Evolutionary conservation across 2,797 vertebrate genomes (phyloP).

Genomic region (Crax fasciolata): DNA sequence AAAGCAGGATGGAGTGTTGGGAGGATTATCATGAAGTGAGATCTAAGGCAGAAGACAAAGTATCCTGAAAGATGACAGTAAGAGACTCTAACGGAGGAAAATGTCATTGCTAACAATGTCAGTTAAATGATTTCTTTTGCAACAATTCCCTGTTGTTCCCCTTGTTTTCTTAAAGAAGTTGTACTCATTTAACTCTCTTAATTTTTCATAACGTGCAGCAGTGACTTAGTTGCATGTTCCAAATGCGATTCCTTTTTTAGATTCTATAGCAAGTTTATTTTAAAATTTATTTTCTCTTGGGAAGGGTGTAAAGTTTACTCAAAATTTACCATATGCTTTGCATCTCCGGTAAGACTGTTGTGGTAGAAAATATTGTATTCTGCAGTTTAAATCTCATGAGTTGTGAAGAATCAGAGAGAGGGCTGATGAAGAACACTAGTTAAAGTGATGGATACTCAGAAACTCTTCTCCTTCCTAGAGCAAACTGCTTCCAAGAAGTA

Average conservation of each 20-base stretch:
- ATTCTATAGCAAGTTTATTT: slow-evolving; percentile 55
- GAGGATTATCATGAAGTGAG: background rate
- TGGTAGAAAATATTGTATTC: slow-evolving; percentile 40
- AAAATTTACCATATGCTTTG: slow-evolving; percentile 70
- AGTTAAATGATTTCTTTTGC: slow-evolving; percentile 11
- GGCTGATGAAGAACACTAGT: slow-evolving; percentile 20
- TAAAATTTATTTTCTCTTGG: slow-evolving; percentile 55
- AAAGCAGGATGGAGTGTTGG: background rate
- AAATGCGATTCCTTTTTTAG: slow-evolving; percentile 40
- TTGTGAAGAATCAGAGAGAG: slow-evolving; percentile 25
- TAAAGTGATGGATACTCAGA: slow-evolving; percentile 19
- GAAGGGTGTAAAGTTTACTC: slow-evolving; percentile 56
- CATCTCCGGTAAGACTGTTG: slow-evolving; percentile 41
- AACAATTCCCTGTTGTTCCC: background rate
- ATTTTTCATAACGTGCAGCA: slow-evolving; percentile 30
- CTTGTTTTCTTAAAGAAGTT: background rate
- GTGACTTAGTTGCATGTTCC: slow-evolving; percentile 15
- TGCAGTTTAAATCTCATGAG: slow-evolving; percentile 18
- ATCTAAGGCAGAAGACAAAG: background rate
- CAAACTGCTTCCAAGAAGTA: slow-evolving; percentile 42
- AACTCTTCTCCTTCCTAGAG: slow-evolving; percentile 20
- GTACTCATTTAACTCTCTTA: background rate
- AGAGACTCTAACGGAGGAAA: background rate
- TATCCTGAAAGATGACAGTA: background rate
- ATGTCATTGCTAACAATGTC: background rate